phyloP scores from a whole-genome alignment of 1,140 invertebrate species.

The Drosophila serrata region DNA sequence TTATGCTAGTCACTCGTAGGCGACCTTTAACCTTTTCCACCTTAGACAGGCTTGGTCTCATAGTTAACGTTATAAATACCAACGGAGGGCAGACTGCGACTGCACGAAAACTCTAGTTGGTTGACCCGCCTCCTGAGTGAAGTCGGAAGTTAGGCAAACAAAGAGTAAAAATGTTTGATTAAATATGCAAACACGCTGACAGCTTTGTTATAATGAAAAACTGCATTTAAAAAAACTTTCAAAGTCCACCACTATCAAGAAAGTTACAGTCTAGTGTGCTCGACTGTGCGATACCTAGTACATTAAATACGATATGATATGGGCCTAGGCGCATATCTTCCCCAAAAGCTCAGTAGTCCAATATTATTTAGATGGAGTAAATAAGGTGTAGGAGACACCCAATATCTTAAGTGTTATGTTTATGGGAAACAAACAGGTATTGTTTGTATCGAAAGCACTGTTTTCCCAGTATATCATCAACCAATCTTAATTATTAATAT shows the following conservation, averaged over 20 bases:
- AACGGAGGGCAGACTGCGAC: not conserved
- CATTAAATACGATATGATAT: no score
- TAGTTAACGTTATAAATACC: slow-evolving; percentile 4
- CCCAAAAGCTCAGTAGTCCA: no score
- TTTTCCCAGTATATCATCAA: no score
- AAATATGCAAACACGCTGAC: slow-evolving; percentile 37
- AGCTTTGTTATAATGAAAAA: slow-evolving; percentile 21
- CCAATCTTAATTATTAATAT: no score
- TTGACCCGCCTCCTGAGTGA: not conserved
- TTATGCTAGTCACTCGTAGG: slow-evolving; percentile 28
- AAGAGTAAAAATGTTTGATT: slow-evolving; percentile 25
- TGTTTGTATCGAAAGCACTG: no score
- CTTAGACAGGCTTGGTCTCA: not conserved
- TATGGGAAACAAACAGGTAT: no score
- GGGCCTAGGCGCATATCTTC: no score
- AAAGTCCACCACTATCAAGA: not conserved
- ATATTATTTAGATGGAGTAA: no score
- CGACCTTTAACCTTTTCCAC: slow-evolving; percentile 3
- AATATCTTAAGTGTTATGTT: no score
- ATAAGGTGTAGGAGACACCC: no score
- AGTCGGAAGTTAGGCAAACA: slow-evolving; percentile 20
- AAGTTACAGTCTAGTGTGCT: not conserved
- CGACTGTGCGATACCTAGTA: not conserved
- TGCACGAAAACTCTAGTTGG: slow-evolving; percentile 8
- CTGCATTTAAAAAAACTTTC: slow-evolving; percentile 13